Conservation (phyloP, 2,113 vertebrate genomes). For the Rhipidura dahli region DNA sequence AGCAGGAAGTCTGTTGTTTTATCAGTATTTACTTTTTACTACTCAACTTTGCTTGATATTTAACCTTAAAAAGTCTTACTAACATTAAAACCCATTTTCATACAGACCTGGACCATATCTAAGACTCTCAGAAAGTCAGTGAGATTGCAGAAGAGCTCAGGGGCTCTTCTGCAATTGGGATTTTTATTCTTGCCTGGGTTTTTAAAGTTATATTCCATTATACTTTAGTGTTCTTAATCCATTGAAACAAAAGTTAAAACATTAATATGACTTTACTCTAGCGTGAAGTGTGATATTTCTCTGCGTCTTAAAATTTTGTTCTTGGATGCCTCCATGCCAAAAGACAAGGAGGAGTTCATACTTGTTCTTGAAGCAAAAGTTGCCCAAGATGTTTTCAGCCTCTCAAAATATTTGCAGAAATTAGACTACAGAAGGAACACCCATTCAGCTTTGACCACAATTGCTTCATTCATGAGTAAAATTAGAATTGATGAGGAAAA, state of each 20-base stretch:
- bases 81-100: not conserved
- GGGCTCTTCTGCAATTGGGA: rapidly evolving
- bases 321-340: not conserved
- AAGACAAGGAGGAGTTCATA: not conserved
- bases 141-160: not conserved
- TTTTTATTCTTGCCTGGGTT: not conserved
- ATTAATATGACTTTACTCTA: not conserved
- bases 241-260: not conserved
- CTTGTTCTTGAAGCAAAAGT: slow-evolving; percentile 7
- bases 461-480: slow-evolving; percentile 44
- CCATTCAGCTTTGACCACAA: slow-evolving; percentile 30
- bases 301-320: not conserved
- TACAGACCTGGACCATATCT: not conserved
- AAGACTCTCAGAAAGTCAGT: not conserved
- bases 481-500: slow-evolving; percentile 16
- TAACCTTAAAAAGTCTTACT: not conserved
- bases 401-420: slow-evolving; percentile 35
- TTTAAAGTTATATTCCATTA: not conserved
- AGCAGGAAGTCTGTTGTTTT: not conserved
- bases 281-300: not conserved
- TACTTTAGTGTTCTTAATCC: not conserved
- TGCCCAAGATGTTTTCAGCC: slow-evolving; percentile 14
- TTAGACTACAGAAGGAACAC: not conserved
- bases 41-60: not conserved
- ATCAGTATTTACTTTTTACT: not conserved